phyloP scores from a whole-genome alignment of 2,113 vertebrate genomes.

The Cranoglanis bouderius region DNA sequence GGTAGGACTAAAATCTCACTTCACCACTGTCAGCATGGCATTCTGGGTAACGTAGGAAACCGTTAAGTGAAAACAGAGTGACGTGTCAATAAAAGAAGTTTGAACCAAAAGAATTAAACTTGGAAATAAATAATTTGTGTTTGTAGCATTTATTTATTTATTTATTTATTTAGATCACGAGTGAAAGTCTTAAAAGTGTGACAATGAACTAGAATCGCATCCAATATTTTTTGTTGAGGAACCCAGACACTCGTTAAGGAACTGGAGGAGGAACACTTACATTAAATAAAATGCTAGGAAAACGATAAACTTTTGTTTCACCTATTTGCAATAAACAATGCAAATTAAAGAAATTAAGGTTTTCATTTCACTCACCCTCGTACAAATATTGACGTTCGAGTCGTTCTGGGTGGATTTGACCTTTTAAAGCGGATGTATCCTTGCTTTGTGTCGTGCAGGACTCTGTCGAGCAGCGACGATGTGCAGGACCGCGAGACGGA shows the following conservation, averaged over 20 bases:
- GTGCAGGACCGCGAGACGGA: constrained; percentile 93
- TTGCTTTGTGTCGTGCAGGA: constrained; percentile 67
- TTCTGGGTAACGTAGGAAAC: background rate
- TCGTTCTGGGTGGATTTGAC: background rate
- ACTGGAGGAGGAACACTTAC: background rate
- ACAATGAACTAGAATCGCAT: too few relatives aligned
- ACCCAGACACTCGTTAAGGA: background rate
- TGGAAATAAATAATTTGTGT: background rate
- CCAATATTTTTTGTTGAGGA: too few relatives aligned
- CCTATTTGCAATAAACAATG: too few relatives aligned
- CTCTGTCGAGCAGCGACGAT: constrained; percentile 90
- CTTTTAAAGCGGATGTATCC: background rate
- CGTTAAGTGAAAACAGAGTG: background rate
- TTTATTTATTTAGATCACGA: too few relatives aligned
- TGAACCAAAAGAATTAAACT: background rate
- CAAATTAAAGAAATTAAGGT: too few relatives aligned
- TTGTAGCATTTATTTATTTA: background rate
- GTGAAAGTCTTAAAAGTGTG: too few relatives aligned
- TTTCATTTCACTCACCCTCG: too few relatives aligned
- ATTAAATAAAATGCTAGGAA: too few relatives aligned
- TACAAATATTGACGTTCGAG: too few relatives aligned
- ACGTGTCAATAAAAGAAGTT: background rate
- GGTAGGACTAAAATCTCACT: background rate
- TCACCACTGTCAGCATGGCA: background rate
- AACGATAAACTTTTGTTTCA: too few relatives aligned